These are phyloP conservation scores for Schizotus pectinicornis DNA, from an alignment of 2,888 invertebrate species.

Conservation along the genomic window DNA sequence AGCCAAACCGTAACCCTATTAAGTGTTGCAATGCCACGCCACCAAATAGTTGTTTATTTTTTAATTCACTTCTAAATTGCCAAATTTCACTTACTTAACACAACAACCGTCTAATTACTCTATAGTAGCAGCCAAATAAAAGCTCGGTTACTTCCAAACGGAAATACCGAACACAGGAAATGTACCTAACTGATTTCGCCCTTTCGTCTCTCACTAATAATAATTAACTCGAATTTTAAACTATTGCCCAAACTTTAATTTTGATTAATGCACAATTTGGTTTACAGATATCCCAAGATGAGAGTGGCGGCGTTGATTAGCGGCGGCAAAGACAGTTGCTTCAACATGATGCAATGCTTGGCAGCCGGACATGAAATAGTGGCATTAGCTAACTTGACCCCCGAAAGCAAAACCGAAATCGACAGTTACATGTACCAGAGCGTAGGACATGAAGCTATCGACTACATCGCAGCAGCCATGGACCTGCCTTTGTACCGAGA, in stretches of 20 bases:
- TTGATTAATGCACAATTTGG: neutral
- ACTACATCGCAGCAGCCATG: conserved; percentile 92
- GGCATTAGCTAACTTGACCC: conserved; percentile 94
- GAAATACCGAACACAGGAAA: too few species aligned
- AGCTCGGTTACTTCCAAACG: too few species aligned
- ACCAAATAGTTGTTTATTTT: too few species aligned
- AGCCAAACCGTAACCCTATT: too few species aligned
- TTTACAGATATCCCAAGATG: conserved; percentile 64
- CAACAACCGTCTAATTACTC: too few species aligned
- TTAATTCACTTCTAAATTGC: neutral
- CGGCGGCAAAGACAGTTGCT: conserved; percentile 99
- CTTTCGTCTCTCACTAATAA: neutral
- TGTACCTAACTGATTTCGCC: too few species aligned
- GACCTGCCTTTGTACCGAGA: conserved; percentile 87
- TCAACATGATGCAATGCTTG: conserved; percentile 98
- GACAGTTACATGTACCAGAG: conserved; percentile 96
- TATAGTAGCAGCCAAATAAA: too few species aligned
- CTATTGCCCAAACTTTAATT: neutral
- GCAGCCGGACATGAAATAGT: conserved; percentile 94
- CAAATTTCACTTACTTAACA: too few species aligned
- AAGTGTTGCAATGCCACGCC: too few species aligned
- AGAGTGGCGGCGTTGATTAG: conserved; percentile 89
- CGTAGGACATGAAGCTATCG: conserved; percentile 95
- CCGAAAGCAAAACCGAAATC: conserved; percentile 76
- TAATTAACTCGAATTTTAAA: neutral